Conservation (phyloP, 2,888 invertebrate genomes). For the Macaria notata region DNA sequence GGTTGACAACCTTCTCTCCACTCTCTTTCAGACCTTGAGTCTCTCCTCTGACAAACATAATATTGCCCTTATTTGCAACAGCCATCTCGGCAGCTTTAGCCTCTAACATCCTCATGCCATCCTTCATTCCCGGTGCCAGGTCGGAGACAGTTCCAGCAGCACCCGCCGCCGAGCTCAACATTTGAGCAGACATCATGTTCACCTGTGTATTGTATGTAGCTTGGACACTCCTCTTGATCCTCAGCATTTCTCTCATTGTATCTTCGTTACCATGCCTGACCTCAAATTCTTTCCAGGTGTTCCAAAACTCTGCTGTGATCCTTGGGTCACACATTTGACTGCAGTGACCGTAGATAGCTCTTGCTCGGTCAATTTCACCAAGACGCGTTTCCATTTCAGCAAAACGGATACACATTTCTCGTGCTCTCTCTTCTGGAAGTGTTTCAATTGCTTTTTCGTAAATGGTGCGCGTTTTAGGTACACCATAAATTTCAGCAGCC, state of each 20-base stretch:
- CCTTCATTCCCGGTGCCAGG: conserved; percentile 88
- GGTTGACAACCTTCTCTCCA: conserved; percentile 88
- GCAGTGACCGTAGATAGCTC: conserved; percentile 98
- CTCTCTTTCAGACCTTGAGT: conserved; percentile 88
- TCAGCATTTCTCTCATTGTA: conserved; percentile 98
- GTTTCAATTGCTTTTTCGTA: conserved; percentile 99
- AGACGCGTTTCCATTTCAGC: conserved; percentile 99
- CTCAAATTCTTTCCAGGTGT: conserved; percentile 99
- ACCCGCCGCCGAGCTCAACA: conserved; percentile 90
- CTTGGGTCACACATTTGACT: conserved; percentile 99
- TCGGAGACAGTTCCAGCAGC: conserved; percentile 87
- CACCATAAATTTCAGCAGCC: conserved; percentile 98
- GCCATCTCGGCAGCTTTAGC: conserved; percentile 90
- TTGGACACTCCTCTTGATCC: conserved; percentile 98
- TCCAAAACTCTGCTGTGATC: conserved; percentile 97
- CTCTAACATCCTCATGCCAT: conserved; percentile 94
- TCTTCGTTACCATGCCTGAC: conserved; percentile 99
- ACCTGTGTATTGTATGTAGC: conserved; percentile 98
- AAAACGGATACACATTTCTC: conserved; percentile 98
- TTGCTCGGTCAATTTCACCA: conserved; percentile 98
- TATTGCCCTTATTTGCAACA: conserved; percentile 82
- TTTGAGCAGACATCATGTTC: conserved; percentile 99
- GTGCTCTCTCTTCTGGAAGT: conserved; percentile 93
- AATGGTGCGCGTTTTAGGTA: conserved; percentile 97
- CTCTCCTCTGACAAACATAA: conserved; percentile 94